phyloP scores from a whole-genome alignment of 2,888 invertebrate genomes.

The Drosophila formosana region DNA sequence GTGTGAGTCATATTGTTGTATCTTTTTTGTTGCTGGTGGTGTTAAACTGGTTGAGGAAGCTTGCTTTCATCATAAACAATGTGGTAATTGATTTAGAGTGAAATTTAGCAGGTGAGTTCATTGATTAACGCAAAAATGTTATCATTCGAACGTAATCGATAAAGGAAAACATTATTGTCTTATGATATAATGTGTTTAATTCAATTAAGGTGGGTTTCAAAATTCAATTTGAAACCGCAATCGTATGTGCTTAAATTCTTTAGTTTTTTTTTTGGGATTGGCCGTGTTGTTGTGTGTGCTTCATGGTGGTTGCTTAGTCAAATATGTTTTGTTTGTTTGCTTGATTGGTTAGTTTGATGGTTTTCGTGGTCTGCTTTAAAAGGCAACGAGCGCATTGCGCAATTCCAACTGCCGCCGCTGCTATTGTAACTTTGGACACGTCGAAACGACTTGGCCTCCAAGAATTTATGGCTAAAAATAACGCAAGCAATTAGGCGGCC shows the following conservation, averaged over 20 bases:
- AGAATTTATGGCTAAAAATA: constrained; percentile 66
- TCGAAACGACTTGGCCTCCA: constrained; percentile 27
- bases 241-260: constrained; percentile 2
- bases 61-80: constrained; percentile 6
- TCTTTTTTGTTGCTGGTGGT: neutral
- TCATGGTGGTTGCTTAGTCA: constrained; percentile 2
- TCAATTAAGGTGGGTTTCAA: neutral
- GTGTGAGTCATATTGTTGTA: neutral
- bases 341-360: constrained; percentile 43
- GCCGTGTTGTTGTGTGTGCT: neutral
- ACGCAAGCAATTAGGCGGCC: constrained; percentile 24
- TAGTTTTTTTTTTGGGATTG: neutral
- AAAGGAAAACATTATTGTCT: neutral
- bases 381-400: constrained; percentile 22
- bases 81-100: constrained; percentile 3
- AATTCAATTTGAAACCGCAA: neutral
- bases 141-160: neutral
- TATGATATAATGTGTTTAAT: neutral
- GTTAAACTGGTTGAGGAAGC: constrained; percentile 2
- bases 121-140: constrained; percentile 3
- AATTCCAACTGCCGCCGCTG: constrained; percentile 15
- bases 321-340: constrained; percentile 20
- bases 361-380: constrained; percentile 27
- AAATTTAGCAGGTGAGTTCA: constrained; percentile 3
- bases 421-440: constrained; percentile 15